phyloP scores from a whole-genome alignment of 2,797 vertebrate species.

The Chelonia mydas region DNA sequence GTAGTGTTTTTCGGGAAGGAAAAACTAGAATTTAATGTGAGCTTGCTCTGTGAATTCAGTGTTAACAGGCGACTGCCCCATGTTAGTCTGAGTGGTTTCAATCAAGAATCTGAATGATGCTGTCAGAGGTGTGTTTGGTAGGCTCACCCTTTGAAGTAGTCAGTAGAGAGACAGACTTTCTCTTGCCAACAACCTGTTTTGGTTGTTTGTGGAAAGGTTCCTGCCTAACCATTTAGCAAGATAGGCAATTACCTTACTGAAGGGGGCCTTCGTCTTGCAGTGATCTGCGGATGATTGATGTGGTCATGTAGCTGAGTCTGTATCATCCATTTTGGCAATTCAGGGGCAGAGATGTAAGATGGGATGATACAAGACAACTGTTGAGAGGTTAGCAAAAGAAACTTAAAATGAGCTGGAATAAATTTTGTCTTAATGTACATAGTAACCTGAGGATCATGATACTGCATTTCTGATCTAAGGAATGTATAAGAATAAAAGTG shows the following conservation, averaged over 20 bases:
- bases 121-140: not conserved
- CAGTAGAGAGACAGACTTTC: fast-evolving
- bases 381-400: not conserved
- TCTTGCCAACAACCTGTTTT: not conserved
- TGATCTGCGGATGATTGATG: too few relatives aligned
- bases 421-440: not conserved
- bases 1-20: not conserved
- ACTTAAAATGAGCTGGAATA: not conserved
- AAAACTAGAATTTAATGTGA: fast-evolving
- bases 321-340: not conserved
- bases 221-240: not conserved
- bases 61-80: not conserved
- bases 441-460: not conserved
- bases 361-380: not conserved
- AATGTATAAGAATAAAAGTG: not conserved
- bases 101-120: fast-evolving
- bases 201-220: not conserved
- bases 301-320: not conserved
- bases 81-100: fast-evolving
- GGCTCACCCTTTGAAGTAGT: not conserved
- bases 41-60: fast-evolving
- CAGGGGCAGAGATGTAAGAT: not conserved
- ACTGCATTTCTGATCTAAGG: not conserved
- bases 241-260: not conserved
- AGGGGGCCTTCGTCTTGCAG: not conserved